A percentile compares a stretch with the other conserved stretches of the same genome.
Conservation (phyloP, 2,113 vertebrate genomes). For the Gasterosteus nipponicus region DNA sequence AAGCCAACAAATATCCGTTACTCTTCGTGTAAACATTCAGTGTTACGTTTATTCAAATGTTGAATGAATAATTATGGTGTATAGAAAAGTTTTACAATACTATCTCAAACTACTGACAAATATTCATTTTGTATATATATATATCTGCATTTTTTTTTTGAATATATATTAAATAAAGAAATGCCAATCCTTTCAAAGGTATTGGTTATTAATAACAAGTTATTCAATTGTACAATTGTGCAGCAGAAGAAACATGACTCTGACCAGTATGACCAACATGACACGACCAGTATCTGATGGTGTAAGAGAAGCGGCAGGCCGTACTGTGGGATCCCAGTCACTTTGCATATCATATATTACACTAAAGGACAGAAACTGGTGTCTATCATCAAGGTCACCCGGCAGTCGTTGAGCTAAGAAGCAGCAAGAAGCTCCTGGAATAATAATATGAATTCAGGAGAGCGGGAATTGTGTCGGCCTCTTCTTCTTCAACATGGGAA, state of each 20-base stretch:
- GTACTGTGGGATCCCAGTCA: neutral
- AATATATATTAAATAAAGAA: too few relatives aligned
- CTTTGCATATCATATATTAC: neutral
- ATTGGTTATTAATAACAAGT: too few relatives aligned
- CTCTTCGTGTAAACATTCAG: neutral
- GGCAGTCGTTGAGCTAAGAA: neutral
- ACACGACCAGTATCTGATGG: neutral
- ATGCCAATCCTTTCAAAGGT: too few relatives aligned
- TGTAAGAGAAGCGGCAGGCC: neutral
- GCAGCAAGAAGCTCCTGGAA: neutral
- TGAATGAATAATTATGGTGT: too few relatives aligned
- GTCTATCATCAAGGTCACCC: conserved; percentile 13
- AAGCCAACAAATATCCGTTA: neutral
- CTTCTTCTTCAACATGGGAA: neutral
- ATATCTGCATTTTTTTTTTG: too few relatives aligned
- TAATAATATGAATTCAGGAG: neutral
- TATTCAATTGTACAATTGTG: too few relatives aligned
- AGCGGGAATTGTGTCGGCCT: neutral
- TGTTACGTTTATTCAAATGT: too few relatives aligned
- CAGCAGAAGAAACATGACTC: neutral
- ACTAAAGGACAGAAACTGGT: neutral
- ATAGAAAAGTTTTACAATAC: too few relatives aligned
- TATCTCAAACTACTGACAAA: too few relatives aligned
- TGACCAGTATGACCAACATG: too few relatives aligned
- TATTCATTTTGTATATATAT: too few relatives aligned